Conservation (phyloP, 2,113 vertebrate genomes). For the Martes martes region DNA sequence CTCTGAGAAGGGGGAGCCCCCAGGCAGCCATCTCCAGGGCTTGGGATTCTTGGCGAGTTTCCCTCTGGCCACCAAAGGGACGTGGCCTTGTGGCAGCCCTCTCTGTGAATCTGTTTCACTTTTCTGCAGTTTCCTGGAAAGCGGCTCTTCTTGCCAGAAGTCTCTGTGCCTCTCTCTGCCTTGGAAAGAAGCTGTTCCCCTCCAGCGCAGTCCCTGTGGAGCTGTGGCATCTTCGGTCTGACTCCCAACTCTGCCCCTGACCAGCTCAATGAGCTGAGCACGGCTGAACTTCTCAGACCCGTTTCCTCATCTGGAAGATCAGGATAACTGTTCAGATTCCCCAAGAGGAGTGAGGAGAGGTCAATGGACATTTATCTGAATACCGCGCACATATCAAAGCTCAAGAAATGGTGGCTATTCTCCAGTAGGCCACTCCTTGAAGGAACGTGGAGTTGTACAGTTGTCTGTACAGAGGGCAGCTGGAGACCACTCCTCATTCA, state of each 20-base stretch:
- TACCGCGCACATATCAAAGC: accelerated
- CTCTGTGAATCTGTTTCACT: neutral
- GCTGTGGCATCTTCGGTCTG: no score
- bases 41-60: neutral
- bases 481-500: neutral
- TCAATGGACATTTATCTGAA: neutral
- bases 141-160: neutral
- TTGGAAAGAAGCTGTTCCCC: neutral
- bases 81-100: accelerated
- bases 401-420: neutral
- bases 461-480: neutral
- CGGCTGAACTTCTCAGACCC: neutral
- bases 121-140: neutral
- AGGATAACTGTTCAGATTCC: neutral
- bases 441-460: neutral
- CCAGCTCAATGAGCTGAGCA: neutral
- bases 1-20: neutral
- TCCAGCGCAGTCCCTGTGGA: accelerated
- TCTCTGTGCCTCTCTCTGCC: neutral
- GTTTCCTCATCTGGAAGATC: neutral
- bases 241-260: neutral
- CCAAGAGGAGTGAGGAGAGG: neutral
- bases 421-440: neutral
- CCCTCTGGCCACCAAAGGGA: neutral
- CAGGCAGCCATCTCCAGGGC: neutral